phyloP scores from a whole-genome alignment of 1,140 invertebrate species.

The Heliconius hewitsoni region DNA sequence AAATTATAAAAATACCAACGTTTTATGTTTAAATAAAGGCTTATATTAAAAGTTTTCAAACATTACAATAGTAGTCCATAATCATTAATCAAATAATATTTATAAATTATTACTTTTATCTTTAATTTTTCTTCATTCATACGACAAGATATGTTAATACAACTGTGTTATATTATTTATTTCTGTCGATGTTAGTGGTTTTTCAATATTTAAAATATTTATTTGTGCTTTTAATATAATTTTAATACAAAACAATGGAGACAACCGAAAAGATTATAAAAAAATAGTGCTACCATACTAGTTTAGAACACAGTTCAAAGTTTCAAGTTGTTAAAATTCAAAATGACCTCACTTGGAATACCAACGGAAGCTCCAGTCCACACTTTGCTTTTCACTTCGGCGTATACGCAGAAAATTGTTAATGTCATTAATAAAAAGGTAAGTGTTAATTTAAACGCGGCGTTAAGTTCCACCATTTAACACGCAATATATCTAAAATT shows the following conservation, averaged over 20 bases:
- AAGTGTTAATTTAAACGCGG: slow-evolving; percentile 25
- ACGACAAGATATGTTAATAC: neutral
- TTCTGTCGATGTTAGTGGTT: too few relatives aligned
- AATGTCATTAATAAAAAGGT: slow-evolving; percentile 48
- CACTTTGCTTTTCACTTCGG: slow-evolving; percentile 71
- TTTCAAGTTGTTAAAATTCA: slow-evolving; percentile 9
- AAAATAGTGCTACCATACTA: neutral
- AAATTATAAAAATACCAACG: neutral
- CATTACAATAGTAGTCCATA: neutral
- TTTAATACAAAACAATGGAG: neutral
- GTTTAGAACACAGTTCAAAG: neutral
- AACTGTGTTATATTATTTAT: neutral
- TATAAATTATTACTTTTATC: neutral
- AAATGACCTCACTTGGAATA: slow-evolving; percentile 72
- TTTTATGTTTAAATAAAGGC: neutral
- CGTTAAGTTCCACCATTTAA: too few relatives aligned
- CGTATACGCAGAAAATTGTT: slow-evolving; percentile 58
- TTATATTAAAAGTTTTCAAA: neutral
- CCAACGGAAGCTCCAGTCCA: slow-evolving; percentile 73
- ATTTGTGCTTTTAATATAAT: neutral
- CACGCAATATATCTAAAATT: too few relatives aligned
- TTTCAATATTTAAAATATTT: neutral
- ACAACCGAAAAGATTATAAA: neutral
- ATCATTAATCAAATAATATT: neutral
- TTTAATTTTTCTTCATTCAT: neutral